phyloP scores from a whole-genome alignment of 1,140 invertebrate species.

The Drosophila pachea region DNA sequence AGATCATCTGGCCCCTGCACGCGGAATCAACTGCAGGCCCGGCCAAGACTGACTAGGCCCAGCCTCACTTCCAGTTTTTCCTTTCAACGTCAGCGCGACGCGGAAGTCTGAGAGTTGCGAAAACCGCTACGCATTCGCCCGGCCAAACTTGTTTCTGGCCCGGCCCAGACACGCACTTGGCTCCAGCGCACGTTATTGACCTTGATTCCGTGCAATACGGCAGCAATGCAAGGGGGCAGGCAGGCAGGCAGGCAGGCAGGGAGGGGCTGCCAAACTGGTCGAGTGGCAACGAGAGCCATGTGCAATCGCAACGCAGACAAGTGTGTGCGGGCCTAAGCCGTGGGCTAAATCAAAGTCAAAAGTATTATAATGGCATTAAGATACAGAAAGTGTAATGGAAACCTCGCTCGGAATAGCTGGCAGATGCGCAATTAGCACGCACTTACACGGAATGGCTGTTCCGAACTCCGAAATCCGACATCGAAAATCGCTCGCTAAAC shows the following conservation, averaged over 20 bases:
- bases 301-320: slow-evolving; percentile 10
- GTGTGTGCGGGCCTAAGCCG: slow-evolving; percentile 35
- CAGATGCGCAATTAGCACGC: slow-evolving; percentile 73
- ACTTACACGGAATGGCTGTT: slow-evolving; percentile 30
- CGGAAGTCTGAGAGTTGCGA: slow-evolving; percentile 60
- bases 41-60: neutral
- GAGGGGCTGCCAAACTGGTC: slow-evolving; percentile 55
- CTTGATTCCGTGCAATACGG: slow-evolving; percentile 60
- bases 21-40: slow-evolving; percentile 9
- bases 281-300: slow-evolving; percentile 58
- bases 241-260: neutral
- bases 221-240: slow-evolving; percentile 16
- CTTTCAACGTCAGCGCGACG: slow-evolving; percentile 25
- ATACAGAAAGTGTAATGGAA: slow-evolving; percentile 42
- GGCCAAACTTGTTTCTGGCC: slow-evolving; percentile 53
- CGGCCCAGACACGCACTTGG: slow-evolving; percentile 32
- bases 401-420: slow-evolving; percentile 42
- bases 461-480: neutral
- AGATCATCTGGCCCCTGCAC: slow-evolving; percentile 10
- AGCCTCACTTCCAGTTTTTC: slow-evolving; percentile 29
- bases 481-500: slow-evolving; percentile 2
- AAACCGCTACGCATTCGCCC: slow-evolving; percentile 69
- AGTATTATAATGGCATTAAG: slow-evolving; percentile 16
- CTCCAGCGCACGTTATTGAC: slow-evolving; percentile 55
- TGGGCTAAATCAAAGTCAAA: slow-evolving; percentile 38